phyloP scores from a whole-genome alignment of 2,888 invertebrate species.

The Ochlodes sylvanus region DNA sequence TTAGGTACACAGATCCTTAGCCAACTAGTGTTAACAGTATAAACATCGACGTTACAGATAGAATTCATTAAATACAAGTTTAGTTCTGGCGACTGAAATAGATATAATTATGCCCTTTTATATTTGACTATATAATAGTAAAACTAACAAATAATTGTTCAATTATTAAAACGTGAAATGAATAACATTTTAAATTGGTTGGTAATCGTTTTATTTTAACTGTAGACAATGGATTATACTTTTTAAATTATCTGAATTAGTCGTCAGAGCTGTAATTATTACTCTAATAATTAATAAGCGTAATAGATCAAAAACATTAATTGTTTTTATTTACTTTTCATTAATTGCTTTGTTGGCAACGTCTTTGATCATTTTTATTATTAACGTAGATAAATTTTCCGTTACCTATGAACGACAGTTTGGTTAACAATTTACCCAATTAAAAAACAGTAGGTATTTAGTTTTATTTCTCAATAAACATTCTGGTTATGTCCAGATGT shows the following conservation, averaged over 20 bases:
- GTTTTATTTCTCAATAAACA: not conserved
- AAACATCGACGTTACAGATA: constrained; percentile 77
- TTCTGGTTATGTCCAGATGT: not conserved
- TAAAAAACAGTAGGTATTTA: not conserved
- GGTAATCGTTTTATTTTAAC: not conserved
- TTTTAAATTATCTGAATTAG: constrained; percentile 4
- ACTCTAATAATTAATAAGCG: constrained; percentile 80
- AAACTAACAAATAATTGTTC: no score
- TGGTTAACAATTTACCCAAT: not conserved
- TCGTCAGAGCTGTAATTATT: constrained; percentile 42
- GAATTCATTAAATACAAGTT: constrained; percentile 76
- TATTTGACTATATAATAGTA: not conserved
- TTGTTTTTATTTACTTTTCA: constrained; percentile 64
- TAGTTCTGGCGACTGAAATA: constrained; percentile 48
- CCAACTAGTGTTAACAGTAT: constrained; percentile 48
- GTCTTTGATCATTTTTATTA: constrained; percentile 1
- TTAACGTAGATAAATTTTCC: constrained; percentile 1
- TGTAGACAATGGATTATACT: not conserved
- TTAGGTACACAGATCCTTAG: constrained; percentile 31
- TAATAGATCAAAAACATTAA: constrained; percentile 84
- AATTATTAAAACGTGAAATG: not conserved
- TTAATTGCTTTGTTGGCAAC: constrained; percentile 4
- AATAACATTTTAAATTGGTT: not conserved
- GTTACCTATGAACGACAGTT: not conserved
- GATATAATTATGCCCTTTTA: not conserved